Evolutionary conservation across 2,797 vertebrate genomes (phyloP).

Genomic region (Botia almorhae): DNA sequence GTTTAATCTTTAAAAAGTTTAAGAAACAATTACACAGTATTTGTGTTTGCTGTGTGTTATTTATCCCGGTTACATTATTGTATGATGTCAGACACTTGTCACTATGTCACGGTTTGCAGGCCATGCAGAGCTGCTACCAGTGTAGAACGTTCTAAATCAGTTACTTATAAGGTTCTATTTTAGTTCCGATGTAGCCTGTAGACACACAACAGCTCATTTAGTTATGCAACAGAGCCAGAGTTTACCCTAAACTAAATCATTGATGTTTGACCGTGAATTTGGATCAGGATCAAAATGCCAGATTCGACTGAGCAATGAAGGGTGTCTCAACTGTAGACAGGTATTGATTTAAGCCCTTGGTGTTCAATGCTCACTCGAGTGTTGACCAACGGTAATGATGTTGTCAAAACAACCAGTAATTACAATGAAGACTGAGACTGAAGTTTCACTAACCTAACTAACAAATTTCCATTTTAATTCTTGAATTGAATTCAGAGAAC

Average conservation of each 20-base stretch:
- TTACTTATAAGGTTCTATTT: not conserved
- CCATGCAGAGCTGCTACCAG: not conserved
- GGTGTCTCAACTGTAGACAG: constrained; percentile 43
- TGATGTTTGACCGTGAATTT: constrained; percentile 35
- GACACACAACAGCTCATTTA: not conserved
- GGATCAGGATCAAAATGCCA: constrained; percentile 14
- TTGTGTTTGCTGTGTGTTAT: not conserved
- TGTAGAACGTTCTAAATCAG: not conserved
- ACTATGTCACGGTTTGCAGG: not conserved
- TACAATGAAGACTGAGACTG: not conserved
- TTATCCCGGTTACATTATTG: not conserved
- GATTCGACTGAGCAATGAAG: constrained; percentile 40
- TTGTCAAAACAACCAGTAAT: not conserved
- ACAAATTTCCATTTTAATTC: no score
- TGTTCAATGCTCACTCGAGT: constrained; percentile 2
- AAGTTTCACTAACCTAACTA: no score
- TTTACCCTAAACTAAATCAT: constrained; percentile 18
- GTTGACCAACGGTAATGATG: constrained; percentile 29
- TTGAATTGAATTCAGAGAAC: no score
- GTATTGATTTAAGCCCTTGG: constrained; percentile 51
- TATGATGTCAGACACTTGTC: not conserved
- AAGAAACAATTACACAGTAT: not conserved
- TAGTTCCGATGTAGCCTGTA: not conserved
- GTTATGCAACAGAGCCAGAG: not conserved
- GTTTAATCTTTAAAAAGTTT: no score